Conservation (phyloP, 2,797 vertebrate species). For the Sphenopsis melanotis region DNA sequence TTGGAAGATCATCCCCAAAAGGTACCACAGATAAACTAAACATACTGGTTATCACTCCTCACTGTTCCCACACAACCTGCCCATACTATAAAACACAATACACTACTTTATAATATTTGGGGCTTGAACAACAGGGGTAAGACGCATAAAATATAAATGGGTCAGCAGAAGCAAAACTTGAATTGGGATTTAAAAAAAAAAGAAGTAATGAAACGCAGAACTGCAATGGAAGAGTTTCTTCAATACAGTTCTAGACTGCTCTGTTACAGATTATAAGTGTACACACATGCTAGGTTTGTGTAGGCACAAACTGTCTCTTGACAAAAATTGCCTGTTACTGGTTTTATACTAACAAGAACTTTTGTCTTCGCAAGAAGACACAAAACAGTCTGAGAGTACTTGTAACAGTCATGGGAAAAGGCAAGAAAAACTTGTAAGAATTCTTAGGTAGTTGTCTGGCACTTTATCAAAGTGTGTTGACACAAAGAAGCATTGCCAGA, state of each 20-base stretch:
- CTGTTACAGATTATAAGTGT: neutral
- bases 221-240: neutral
- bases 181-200: neutral
- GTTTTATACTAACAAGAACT: neutral
- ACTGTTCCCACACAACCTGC: neutral
- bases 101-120: neutral
- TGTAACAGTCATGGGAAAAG: neutral
- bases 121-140: neutral
- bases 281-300: fast-evolving
- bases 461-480: neutral
- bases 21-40: neutral
- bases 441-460: neutral
- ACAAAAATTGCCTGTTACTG: neutral
- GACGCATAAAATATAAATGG: neutral
- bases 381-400: neutral
- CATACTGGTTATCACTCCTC: neutral
- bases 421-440: neutral
- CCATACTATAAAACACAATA: neutral
- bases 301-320: neutral
- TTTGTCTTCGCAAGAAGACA: neutral
- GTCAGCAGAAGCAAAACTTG: neutral
- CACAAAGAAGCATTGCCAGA: neutral
- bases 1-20: neutral
- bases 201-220: neutral
- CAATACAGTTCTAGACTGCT: neutral